A percentile compares a stretch with the other conserved stretches of the same genome.
Evolutionary conservation across 2,797 vertebrate species (phyloP).

Genomic region (Sebastes matsubarae): DNA sequence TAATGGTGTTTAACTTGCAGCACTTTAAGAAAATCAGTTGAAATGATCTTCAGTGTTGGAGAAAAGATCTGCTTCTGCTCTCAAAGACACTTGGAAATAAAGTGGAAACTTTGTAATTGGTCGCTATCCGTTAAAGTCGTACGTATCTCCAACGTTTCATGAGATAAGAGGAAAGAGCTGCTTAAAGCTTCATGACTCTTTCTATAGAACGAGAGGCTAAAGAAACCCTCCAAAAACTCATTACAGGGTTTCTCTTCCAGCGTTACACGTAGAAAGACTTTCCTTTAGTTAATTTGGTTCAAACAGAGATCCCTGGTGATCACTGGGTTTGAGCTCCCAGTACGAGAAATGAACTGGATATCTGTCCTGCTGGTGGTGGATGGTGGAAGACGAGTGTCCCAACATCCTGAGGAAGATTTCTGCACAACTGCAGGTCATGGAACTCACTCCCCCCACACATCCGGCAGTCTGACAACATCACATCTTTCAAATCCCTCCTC

Average conservation of each 20-base stretch:
- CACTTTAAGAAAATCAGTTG: too few relatives aligned
- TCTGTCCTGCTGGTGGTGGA: neutral
- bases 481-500: too few relatives aligned
- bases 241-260: neutral
- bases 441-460: too few relatives aligned
- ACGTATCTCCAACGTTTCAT: neutral
- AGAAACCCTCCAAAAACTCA: neutral
- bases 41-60: neutral
- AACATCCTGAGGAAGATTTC: neutral
- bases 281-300: neutral
- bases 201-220: neutral
- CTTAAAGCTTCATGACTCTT: neutral
- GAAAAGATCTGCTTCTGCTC: neutral
- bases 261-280: neutral
- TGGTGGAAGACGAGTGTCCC: too few relatives aligned
- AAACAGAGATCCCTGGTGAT: neutral
- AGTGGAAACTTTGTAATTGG: neutral
- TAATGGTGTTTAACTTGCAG: neutral
- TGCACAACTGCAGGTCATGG: neutral
- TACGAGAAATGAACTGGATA: neutral
- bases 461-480: too few relatives aligned
- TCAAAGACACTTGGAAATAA: neutral
- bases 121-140: neutral
- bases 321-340: neutral
- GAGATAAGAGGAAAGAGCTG: neutral